Base-by-base conservation (phyloP, 2,888 invertebrate species). In the Hypomecis punctinalis region DNA sequence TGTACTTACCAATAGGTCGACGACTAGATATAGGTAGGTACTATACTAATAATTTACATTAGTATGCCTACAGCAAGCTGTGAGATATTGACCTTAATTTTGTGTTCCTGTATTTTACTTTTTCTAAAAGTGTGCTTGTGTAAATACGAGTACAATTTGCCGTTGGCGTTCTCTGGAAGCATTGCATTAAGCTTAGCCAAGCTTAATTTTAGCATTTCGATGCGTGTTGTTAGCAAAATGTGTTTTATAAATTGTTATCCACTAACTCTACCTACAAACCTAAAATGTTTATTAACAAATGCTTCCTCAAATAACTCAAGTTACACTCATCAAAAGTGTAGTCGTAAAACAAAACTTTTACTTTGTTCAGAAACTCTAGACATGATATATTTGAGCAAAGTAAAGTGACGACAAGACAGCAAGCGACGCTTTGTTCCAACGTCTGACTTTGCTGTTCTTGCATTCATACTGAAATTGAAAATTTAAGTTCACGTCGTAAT, bases 171-270 rank as follows among this genome's bases (percentile, higher is more conserved):
- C 10, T 60, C 40, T 55, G 61, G 66, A 57, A 73, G 63, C 60
- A 37, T 75, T 75, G 81, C 80, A 66, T 76, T 58, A 86, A 86
- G 86, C 87, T 81, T 76, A 75, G 80, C 83, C 76, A 80, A 74
- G 76, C 76, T 72, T 70, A 71, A 74, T 78, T 78, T 80, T 80
- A 79, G 82, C 82, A 74, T 76, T 71, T 72, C 5, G 37, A 77
- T 82, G 85, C 85, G 83, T 85, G 85, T 64, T 59, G 57, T 48
- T 71, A 80, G 80, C 81, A 70, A 71, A 74, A 72, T 60, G 68
- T 52, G 77, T 76, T 75, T 69, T 61, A 63, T 68, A 62, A 64
- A 37, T 52, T 37, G 49, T 56, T 45, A 43, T 13, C 48, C 10
- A 45, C 66, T 70, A 68, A 48, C 8, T 7, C 65, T 65, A 63